These are phyloP conservation scores for Brachyptera risi DNA, from an alignment of 2,888 invertebrate species.

Conservation along the genomic window DNA sequence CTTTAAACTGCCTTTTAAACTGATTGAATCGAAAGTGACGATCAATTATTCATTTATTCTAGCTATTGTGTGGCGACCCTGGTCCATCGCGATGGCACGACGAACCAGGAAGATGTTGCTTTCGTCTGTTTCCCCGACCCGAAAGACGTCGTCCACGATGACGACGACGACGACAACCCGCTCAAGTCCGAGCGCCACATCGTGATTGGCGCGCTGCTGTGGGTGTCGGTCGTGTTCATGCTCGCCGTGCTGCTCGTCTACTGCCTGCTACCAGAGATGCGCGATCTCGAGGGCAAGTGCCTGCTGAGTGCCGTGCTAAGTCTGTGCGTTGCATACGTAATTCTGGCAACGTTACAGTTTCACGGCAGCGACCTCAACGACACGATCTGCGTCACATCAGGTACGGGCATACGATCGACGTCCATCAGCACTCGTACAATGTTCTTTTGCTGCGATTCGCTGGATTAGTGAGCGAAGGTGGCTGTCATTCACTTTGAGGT, in stretches of 20 bases:
- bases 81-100: slow-evolving; percentile 26
- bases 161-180: neutral
- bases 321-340: slow-evolving; percentile 55
- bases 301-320: slow-evolving; percentile 59
- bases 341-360: slow-evolving; percentile 56
- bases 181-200: neutral
- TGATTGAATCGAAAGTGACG: no score
- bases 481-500: no score
- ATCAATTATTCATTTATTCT: no score
- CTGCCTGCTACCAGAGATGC: slow-evolving; percentile 55
- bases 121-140: slow-evolving; percentile 41
- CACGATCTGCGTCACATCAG: slow-evolving; percentile 51
- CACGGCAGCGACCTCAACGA: slow-evolving; percentile 42
- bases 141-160: slow-evolving; percentile 14
- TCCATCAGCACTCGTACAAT: no score
- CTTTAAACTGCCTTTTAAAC: no score
- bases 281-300: slow-evolving; percentile 61
- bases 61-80: slow-evolving; percentile 42
- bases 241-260: slow-evolving; percentile 58
- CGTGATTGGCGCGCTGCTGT: slow-evolving; percentile 38
- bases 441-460: no score
- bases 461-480: no score
- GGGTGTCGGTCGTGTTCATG: slow-evolving; percentile 57
- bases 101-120: slow-evolving; percentile 35
- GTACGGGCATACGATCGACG: slow-evolving; percentile 46